Evolutionary conservation across 1,140 invertebrate species (phyloP), one percentile per base, ranked within the genome.

Genomic region (Stratiolaelaps scimitus): DNA sequence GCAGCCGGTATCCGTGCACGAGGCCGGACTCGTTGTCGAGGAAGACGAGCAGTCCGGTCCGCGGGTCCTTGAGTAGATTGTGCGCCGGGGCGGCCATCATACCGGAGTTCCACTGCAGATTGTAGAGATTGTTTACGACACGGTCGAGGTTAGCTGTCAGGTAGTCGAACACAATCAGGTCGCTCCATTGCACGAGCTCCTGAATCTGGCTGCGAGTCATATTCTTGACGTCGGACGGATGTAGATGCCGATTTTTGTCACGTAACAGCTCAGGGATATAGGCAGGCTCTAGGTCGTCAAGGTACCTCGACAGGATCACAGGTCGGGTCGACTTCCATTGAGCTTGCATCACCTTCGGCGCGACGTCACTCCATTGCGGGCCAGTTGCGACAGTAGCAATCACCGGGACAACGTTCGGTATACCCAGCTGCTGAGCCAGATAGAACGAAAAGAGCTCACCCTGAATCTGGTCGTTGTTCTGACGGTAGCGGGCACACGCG

Each of bases 71-170:
- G 1, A 85, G 86, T 23, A 91, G 76, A 77, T 92, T 92, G 73
- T 92, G 88, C 1, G 87, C 86, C 6, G 88, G 87, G 23, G 85
- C 84, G 68, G 85, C 83, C 88, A 92, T 89, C 74, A 90, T 90
- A 69, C 85, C 83, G 7, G 83, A 80, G 77, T 92, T 90, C 88
- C 88, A 92, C 75, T 89, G 87, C 71, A 83, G 83, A 76, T 92
- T 92, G 74, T 88, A 89, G 71, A 90, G 76, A 77, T 90, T 90
- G 76, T 91, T 91, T 13, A 90, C 86, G 69, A 90, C 83, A 53
- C 88, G 80, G 77, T 92, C 88, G 71, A 90, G 77, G 78, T 92
- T 92, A 45, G 86, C 88, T 4, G 87, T 89, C 68, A 91, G 76
- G 77, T 92, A 92, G 77, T 92, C 88, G 75, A 91, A 89, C 43